Percentiles rank a stretch among this genome's conserved stretches.
Conservation (phyloP, 2,113 vertebrate genomes). For the Protomyctophum bolini region DNA sequence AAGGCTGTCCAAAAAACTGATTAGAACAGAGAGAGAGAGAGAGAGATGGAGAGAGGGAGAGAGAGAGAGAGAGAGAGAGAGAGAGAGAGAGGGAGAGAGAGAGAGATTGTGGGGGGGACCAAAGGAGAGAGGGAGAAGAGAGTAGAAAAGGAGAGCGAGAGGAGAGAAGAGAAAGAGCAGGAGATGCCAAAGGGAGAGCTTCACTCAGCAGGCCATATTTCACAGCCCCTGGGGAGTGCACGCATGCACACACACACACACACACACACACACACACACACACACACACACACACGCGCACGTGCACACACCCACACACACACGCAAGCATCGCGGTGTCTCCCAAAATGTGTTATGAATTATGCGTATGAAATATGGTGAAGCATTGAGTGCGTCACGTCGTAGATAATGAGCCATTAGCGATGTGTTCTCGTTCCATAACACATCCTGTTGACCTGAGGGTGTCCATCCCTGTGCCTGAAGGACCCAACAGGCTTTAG, state of each 20-base stretch:
- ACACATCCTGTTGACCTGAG: too few relatives aligned
- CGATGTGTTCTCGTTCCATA: too few relatives aligned
- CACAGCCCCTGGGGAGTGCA: slow-evolving; percentile 12
- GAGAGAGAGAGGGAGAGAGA: background rate
- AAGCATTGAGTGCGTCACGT: too few relatives aligned
- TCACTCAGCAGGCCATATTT: slow-evolving; percentile 22
- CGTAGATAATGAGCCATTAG: too few relatives aligned
- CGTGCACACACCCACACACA: slow-evolving; percentile 2
- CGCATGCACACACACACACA: background rate
- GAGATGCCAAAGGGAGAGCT: slow-evolving; percentile 13
- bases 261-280: background rate
- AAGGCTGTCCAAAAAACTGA: slow-evolving; percentile 15
- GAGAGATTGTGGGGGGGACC: background rate
- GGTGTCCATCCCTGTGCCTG: too few relatives aligned
- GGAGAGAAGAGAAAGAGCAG: background rate
- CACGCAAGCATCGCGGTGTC: background rate
- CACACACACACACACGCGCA: slow-evolving; percentile 5
- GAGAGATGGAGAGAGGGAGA: background rate
- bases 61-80: slow-evolving; percentile 2
- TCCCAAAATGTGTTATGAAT: too few relatives aligned
- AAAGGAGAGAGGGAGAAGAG: background rate
- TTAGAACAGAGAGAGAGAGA: slow-evolving; percentile 7
- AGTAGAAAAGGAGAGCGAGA: background rate
- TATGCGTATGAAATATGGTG: too few relatives aligned
- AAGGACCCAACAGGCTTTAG: too few relatives aligned